Evolutionary conservation across 1,140 invertebrate genomes (phyloP), one percentile per base, ranked within the genome.

Genomic region (Agrypnia vestita): DNA sequence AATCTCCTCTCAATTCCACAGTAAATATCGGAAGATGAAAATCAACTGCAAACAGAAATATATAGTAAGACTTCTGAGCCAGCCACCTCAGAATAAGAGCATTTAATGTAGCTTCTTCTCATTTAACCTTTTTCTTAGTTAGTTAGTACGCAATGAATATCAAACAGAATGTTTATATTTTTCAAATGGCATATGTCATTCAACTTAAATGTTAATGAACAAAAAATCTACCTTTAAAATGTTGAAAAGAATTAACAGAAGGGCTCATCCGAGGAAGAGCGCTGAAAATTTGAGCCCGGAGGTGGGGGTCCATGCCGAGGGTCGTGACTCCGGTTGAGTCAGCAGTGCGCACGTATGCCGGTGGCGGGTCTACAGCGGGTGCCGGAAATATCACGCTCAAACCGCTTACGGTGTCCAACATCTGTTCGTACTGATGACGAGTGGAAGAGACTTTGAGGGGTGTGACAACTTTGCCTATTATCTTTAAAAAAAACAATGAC

Each of bases 341-440:
- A 13, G 84, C 56, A 79, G 85, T 46, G 6, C 53, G 83, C 84
- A 25, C 85, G 84, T 86, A 84, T 86, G 64, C 67, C 74, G 80
- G 76, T 21, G 35, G 62, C 19, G 76, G 61, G 13, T 67, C 71
- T 1, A 77, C 64, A 3, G 62, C 46, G 10, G 80, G 25, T 11
- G 46, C 46, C 4, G 80, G 73, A 21, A 69, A 74, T 15, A 74
- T 73, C 11, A 79, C 78, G 19, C 74, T 76, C 19, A 89, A 64
- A 84, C 88, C 91, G 53, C 92, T 88, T 17, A 94, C 85, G 0
- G 94, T 96, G 80, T 97, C 95, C 55, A 97, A 87, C 35, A 98
- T 88, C 86, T 98, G 96, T 86, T 97, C 95, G 86, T 98, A 98
- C 84, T 98, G 96, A 21, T 92, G 91, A 44, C 96, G 93, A 12